phyloP scores from a whole-genome alignment of 2,888 invertebrate genomes.

The Miltochrista miniata region DNA sequence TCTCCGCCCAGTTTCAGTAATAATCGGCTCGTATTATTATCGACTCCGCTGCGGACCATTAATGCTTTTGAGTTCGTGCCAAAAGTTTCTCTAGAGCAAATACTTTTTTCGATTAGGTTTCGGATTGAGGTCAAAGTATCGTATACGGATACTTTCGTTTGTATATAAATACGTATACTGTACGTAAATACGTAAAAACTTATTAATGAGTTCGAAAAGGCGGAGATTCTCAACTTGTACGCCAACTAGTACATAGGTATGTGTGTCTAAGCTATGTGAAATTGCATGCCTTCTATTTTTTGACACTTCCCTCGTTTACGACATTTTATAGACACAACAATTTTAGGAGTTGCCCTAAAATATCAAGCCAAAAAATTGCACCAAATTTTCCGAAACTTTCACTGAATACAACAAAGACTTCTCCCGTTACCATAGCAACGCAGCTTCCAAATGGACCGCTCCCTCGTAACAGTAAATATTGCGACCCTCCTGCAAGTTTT shows the following conservation, averaged over 20 bases:
- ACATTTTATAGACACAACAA: not conserved
- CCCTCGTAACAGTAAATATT: conserved; percentile 50
- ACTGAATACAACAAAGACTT: not conserved
- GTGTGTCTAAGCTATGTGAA: too few species aligned
- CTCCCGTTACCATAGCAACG: conserved; percentile 56
- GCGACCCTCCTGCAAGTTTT: conserved; percentile 34
- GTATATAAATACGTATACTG: too few species aligned
- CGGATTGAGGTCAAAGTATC: too few species aligned
- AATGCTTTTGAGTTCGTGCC: conserved; percentile 9
- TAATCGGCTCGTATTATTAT: conserved; percentile 2
- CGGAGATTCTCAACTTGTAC: too few species aligned
- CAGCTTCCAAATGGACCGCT: conserved; percentile 36
- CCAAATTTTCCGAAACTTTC: not conserved
- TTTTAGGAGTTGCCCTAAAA: not conserved
- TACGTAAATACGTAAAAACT: too few species aligned
- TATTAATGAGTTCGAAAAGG: too few species aligned
- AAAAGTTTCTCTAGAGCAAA: conserved; percentile 3
- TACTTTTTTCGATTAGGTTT: not conserved
- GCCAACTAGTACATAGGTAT: too few species aligned
- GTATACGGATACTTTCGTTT: too few species aligned
- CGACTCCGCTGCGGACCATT: not conserved
- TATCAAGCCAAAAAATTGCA: not conserved
- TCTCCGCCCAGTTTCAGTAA: not conserved
- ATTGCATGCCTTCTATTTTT: too few species aligned
- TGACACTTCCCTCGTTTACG: too few species aligned